Evolutionary conservation across 1,140 invertebrate species (phyloP).

Genomic region (Venustaconcha ellipsiformis): DNA sequence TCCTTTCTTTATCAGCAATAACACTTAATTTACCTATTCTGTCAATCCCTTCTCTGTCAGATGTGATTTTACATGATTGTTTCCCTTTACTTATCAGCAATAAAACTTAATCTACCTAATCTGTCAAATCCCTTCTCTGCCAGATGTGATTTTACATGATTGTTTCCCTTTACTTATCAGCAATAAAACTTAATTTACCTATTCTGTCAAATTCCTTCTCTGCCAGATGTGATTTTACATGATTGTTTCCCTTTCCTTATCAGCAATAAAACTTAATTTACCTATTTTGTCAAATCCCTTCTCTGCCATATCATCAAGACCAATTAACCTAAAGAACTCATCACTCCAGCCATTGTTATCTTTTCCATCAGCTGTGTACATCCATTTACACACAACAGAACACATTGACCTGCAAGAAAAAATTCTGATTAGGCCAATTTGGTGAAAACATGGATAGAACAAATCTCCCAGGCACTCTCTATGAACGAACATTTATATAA

Average conservation of each 20-base stretch:
- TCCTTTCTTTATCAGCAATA: too few species aligned
- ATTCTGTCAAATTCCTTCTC: slow-evolving; percentile 81
- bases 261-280: slow-evolving; percentile 44
- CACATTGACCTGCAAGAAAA: slow-evolving; percentile 82
- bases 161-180: too few species aligned
- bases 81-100: too few species aligned
- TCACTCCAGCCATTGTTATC: slow-evolving; percentile 78
- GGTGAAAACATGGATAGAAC: not conserved
- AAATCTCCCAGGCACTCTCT: not conserved
- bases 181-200: slow-evolving; percentile 71
- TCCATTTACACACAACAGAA: slow-evolving; percentile 95
- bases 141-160: slow-evolving; percentile 70
- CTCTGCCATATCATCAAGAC: slow-evolving; percentile 79
- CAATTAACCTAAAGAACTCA: slow-evolving; percentile 81
- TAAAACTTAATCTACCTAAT: slow-evolving; percentile 76
- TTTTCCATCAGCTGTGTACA: slow-evolving; percentile 77
- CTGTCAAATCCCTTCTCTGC: slow-evolving; percentile 77
- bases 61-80: slow-evolving; percentile 59
- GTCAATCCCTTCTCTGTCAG: slow-evolving; percentile 76
- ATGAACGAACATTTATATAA: too few species aligned
- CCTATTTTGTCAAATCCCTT: slow-evolving; percentile 84
- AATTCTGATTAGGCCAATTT: not conserved
- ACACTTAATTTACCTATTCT: slow-evolving; percentile 78
- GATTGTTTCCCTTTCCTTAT: too few species aligned
- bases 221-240: slow-evolving; percentile 71